Conservation (phyloP, 2,888 invertebrate genomes). For the Acrocyrtus sp. region DNA sequence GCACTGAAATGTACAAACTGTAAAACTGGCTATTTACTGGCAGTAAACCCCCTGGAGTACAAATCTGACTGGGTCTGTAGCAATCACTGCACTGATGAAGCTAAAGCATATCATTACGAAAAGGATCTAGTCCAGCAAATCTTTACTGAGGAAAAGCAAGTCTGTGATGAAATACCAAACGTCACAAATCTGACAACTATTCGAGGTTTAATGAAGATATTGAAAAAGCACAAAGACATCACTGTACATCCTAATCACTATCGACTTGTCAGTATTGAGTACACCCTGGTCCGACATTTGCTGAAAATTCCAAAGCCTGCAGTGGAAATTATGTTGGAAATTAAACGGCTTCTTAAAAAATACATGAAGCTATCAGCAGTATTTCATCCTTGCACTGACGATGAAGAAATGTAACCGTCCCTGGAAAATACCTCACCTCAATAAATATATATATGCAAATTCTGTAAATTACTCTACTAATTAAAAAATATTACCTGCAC, state of each 20-base stretch:
- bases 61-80: conserved; percentile 52
- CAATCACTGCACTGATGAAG: neutral
- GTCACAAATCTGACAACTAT: conserved; percentile 22
- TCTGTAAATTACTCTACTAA: too few relatives aligned
- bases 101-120: conserved; percentile 34
- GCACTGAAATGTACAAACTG: conserved; percentile 55
- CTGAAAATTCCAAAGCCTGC: conserved; percentile 43
- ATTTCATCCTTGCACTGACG: conserved; percentile 36
- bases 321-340: conserved; percentile 34
- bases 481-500: too few relatives aligned
- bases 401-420: too few relatives aligned
- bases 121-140: conserved; percentile 23
- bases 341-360: conserved; percentile 42
- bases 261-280: conserved; percentile 35
- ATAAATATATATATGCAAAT: too few relatives aligned
- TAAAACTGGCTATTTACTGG: conserved; percentile 46
- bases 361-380: conserved; percentile 34
- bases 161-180: conserved; percentile 24
- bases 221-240: conserved; percentile 43
- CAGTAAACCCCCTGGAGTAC: conserved; percentile 41
- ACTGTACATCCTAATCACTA: conserved; percentile 55
- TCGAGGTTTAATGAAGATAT: conserved; percentile 38
- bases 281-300: conserved; percentile 38
- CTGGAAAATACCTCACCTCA: too few relatives aligned
- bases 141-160: conserved; percentile 31